A percentile compares a stretch with the other conserved stretches of the same genome.
phyloP scores from a whole-genome alignment of 2,113 vertebrate species.

The Salvator merianae region DNA sequence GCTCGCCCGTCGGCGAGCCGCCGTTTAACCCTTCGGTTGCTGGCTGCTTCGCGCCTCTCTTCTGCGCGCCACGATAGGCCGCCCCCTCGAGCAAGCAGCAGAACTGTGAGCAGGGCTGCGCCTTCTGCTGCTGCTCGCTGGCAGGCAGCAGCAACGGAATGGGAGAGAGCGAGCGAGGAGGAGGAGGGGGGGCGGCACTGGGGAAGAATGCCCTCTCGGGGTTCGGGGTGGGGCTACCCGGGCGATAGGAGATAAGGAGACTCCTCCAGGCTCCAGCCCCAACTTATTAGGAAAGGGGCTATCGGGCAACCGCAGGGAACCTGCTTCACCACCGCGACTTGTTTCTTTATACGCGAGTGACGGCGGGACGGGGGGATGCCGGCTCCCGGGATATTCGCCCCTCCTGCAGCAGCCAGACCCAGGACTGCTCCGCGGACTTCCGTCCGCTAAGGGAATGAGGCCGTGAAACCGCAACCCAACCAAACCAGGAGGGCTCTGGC shows the following conservation, averaged over 20 bases:
- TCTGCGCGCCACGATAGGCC: background rate
- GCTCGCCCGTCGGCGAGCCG: slow-evolving; percentile 47
- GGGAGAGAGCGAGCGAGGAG: background rate
- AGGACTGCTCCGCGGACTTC: background rate
- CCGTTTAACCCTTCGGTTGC: slow-evolving; percentile 65
- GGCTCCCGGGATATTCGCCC: background rate
- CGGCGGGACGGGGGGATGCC: background rate
- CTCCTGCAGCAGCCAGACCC: background rate
- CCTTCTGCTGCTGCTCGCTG: slow-evolving; percentile 29
- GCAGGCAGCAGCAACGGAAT: slow-evolving; percentile 17
- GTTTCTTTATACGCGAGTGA: background rate
- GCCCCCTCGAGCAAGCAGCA: background rate
- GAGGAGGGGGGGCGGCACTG: background rate
- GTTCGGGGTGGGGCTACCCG: slow-evolving; percentile 20
- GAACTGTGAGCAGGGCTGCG: background rate
- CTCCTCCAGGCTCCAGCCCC: background rate
- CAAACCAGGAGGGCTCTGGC: background rate
- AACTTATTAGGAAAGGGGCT: background rate
- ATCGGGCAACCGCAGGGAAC: background rate
- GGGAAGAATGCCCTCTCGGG: background rate
- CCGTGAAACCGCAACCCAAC: too few relatives aligned
- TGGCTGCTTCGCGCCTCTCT: slow-evolving; percentile 9
- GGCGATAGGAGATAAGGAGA: background rate
- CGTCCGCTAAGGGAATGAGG: background rate
- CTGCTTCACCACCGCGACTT: background rate